A percentile compares a stretch with the other conserved stretches of the same genome.
Evolutionary conservation across 2,888 invertebrate genomes (phyloP).

Genomic region (Endomychus coccineus): DNA sequence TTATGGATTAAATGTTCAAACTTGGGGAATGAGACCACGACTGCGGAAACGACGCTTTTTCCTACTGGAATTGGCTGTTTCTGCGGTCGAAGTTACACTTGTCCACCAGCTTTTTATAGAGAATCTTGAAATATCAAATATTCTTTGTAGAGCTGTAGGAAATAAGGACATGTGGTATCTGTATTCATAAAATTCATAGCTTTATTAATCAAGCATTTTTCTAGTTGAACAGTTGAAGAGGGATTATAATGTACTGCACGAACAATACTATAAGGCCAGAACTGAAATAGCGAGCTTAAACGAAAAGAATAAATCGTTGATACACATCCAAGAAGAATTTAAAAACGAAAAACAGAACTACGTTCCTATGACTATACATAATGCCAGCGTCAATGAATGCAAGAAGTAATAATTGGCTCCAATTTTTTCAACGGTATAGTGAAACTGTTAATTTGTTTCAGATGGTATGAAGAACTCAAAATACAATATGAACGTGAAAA

Average conservation of each 20-base stretch:
- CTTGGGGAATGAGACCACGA: too few species aligned
- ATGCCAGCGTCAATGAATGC: constrained; percentile 64
- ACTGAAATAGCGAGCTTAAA: constrained; percentile 53
- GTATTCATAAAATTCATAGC: too few species aligned
- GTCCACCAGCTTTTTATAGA: too few species aligned
- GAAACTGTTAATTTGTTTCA: constrained; percentile 36
- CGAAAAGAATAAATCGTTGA: constrained; percentile 52
- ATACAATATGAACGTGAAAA: constrained; percentile 63
- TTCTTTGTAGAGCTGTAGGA: too few species aligned
- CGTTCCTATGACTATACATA: constrained; percentile 59
- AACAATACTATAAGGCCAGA: constrained; percentile 53
- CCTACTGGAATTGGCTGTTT: too few species aligned
- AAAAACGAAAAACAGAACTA: constrained; percentile 49
- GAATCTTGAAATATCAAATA: too few species aligned
- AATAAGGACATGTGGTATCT: too few species aligned
- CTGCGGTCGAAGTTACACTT: too few species aligned
- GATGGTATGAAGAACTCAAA: constrained; percentile 68
- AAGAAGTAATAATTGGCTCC: constrained; percentile 47
- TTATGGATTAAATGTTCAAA: too few species aligned
- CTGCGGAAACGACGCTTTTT: too few species aligned
- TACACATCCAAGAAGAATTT: constrained; percentile 47
- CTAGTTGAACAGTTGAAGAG: constrained; percentile 56
- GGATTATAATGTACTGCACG: constrained; percentile 58
- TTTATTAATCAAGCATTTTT: too few species aligned
- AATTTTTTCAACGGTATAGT: neutral